Conservation (phyloP, 1,140 invertebrate species). For the Zaprionus inermis region DNA sequence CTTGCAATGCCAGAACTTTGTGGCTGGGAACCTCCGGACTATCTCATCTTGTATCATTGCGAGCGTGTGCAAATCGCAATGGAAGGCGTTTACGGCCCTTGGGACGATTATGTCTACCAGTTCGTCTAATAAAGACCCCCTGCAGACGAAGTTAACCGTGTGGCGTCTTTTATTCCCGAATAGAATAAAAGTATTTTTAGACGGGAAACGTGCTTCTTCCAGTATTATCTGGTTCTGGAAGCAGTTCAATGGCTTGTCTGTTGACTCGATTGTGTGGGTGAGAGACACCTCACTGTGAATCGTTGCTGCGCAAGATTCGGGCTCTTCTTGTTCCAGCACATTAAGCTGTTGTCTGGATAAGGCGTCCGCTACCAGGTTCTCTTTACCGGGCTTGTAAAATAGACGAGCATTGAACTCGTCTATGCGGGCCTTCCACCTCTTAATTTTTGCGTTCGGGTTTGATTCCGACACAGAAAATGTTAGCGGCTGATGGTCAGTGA, state of each 20-base stretch:
- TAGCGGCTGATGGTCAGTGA: no score
- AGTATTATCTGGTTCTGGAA: slow-evolving; percentile 15
- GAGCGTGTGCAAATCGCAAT: slow-evolving; percentile 33
- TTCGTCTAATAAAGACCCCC: not conserved
- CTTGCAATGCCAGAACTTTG: slow-evolving; percentile 38
- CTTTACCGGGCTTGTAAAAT: no score
- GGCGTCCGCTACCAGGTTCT: no score
- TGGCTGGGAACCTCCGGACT: slow-evolving; percentile 22
- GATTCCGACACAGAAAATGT: no score
- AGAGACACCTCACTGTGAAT: slow-evolving; percentile 18
- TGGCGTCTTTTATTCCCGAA: slow-evolving; percentile 20
- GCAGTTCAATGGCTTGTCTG: slow-evolving; percentile 26
- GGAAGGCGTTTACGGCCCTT: slow-evolving; percentile 16
- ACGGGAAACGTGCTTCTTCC: not conserved
- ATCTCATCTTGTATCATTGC: slow-evolving; percentile 20
- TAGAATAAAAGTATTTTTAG: slow-evolving; percentile 12
- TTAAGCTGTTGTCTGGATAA: slow-evolving; percentile 45
- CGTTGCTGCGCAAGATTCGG: not conserved
- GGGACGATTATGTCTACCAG: not conserved
- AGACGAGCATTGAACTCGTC: no score
- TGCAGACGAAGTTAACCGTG: no score
- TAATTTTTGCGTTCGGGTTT: no score
- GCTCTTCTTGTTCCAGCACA: not conserved
- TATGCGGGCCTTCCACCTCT: slow-evolving; percentile 52
- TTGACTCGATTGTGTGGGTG: slow-evolving; percentile 19